Evolutionary conservation across 2,888 invertebrate genomes (phyloP), one percentile per base, ranked within the genome.

Genomic region (Auanema sp.): DNA sequence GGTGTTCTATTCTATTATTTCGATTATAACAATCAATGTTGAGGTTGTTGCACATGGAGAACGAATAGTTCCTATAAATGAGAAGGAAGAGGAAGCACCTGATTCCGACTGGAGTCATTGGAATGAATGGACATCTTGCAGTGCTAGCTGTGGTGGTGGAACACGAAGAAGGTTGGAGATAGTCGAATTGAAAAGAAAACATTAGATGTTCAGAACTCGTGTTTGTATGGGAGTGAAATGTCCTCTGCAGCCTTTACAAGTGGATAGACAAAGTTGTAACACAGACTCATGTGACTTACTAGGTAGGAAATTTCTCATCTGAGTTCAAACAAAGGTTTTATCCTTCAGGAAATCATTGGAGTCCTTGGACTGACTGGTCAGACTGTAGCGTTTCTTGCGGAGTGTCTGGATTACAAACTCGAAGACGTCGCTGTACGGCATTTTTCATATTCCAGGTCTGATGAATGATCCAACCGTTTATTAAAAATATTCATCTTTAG

Each of bases 321-420:
- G 18, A 52, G 24, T 8, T 21, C 1, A 12, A 52, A 5, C 24
- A 16, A 8, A 16, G 12, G 8, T n/a, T 2, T 23, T 23, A 8
- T 18, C 10, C 3, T 60, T 60, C 43, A 61, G 58, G 43, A 55
- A 64, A 55, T 47, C 68, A 70, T 23, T 64, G 71, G 61, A 69
- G 69, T 58, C 61, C 69, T 8, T 90, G 90, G 90, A 88, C 88
- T 12, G 87, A 88, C 2, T 90, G 90, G 90, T 88, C 89, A 0
- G 54, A 56, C 1, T 80, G 80, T 44, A 75, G 74, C 8, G 57
- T 68, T n/a, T 64, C 69, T 23, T 76, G 76, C 52, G 76, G 76
- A 18, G 59, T 64, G 5, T 66, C 60, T 47, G 66, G 55, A 18
- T 51, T 65, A 18, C 69, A 70, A 54, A 70, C 68, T 0, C 40